phyloP scores from a whole-genome alignment of 2,113 vertebrate genomes.

The Pycnonotus jocosus region DNA sequence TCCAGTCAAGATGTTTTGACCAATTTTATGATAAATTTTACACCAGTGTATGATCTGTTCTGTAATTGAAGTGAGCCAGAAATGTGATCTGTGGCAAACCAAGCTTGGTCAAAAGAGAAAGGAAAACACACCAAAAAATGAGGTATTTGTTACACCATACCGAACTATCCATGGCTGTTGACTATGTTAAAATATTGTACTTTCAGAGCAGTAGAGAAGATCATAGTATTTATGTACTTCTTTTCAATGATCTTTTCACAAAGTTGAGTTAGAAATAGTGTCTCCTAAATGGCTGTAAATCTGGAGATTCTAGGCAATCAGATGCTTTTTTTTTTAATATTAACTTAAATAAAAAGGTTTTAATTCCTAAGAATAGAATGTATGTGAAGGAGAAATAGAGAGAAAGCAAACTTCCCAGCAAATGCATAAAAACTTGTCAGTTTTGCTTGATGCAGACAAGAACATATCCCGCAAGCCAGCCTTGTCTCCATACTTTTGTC shows the following conservation, averaged over 20 bases:
- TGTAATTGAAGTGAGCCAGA: background rate
- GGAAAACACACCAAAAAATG: background rate
- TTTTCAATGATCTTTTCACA: background rate
- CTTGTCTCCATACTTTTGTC: background rate
- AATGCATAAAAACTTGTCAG: background rate
- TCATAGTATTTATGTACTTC: background rate
- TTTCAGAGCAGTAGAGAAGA: background rate
- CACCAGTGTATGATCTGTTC: background rate
- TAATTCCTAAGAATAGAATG: background rate
- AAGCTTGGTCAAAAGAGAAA: background rate
- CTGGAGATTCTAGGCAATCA: background rate
- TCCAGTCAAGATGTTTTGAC: background rate
- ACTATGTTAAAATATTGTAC: background rate
- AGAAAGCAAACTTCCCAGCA: background rate
- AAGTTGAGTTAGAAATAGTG: background rate
- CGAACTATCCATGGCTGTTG: background rate
- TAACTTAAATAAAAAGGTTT: background rate
- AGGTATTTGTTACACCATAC: background rate
- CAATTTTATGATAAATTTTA: background rate
- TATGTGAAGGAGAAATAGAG: background rate
- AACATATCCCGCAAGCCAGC: background rate
- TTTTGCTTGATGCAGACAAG: background rate
- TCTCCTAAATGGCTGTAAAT: background rate
- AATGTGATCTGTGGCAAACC: background rate
- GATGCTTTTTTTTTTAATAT: background rate